Base-by-base conservation (phyloP, 2,888 invertebrate species). In the Drosophila ezoana region DNA sequence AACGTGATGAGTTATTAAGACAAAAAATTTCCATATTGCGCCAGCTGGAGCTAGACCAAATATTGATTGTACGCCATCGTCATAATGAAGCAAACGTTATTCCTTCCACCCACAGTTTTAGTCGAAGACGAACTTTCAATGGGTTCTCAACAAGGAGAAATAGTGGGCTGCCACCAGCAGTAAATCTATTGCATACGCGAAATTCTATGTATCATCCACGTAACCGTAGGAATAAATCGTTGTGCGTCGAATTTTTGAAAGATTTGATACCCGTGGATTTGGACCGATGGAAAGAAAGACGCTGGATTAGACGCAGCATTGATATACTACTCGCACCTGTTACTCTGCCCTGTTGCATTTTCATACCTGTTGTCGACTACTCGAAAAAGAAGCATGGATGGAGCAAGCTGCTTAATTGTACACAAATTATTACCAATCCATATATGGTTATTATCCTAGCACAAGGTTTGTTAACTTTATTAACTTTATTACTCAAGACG, bases 391-490 rank as follows among this genome's bases (percentile, higher is more conserved):
- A 82, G 37, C 89, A 90, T 45, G 91, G 90, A 2, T 90, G 90
- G 91, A 86, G 83, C 38, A 91, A 90, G 69, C 38, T 90, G n/a
- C 76, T 90, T 40, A 90, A 89, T 32, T 87, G 81, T 18, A 16
- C 76, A 3, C 89, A 90, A 43, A 59, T 90, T 1, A 54, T 87
- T 0, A 68, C 61, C 0, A 72, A 73, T 54, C 89, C 90, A 1
- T 44, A 81, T 8, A 8, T 79, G 0, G 37, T 64, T 9, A 54
- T 75, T 1, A 0, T 20, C 0, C 16, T 65, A 9, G 10, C 14
- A 6, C 13, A 65, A 10, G 37, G n/a, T 64, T 20, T 18, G 41
- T 6, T 20, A 6, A 41, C 3, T 23, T 9, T 3, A n/a, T 6
- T 20, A 6, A 20, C 6, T 20, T 9, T 3, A n/a, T 6, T 43